Conservation (phyloP, 1,140 invertebrate species). For the Aculops lycopersici region DNA sequence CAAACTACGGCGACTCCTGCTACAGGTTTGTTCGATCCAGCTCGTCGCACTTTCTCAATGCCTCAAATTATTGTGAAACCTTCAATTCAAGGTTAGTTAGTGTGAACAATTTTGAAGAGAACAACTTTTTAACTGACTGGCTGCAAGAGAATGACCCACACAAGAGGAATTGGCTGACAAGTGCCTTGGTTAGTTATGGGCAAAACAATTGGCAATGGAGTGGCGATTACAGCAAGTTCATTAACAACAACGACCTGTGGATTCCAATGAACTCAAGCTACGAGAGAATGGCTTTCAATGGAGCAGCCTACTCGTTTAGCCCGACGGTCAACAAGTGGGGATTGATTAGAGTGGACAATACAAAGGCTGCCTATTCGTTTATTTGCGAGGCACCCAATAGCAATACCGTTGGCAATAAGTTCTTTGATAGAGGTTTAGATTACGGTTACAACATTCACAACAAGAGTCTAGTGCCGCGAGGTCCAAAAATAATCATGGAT, state of each 20-base stretch:
- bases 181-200: constrained; percentile 30
- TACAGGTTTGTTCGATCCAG: constrained; percentile 61
- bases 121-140: constrained; percentile 43
- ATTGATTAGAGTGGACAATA: constrained; percentile 32
- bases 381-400: constrained; percentile 39
- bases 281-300: constrained; percentile 19
- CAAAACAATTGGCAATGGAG: constrained; percentile 50
- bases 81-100: constrained; percentile 44
- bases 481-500: constrained; percentile 55
- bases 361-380: constrained; percentile 36
- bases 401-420: background rate
- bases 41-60: constrained; percentile 35
- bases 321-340: constrained; percentile 34
- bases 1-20: constrained; percentile 35
- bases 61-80: constrained; percentile 38
- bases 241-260: constrained; percentile 46
- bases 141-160: constrained; percentile 45
- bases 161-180: constrained; percentile 51
- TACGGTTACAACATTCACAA: constrained; percentile 44
- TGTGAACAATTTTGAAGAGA: constrained; percentile 46
- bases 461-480: constrained; percentile 39
- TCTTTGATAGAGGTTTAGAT: constrained; percentile 18
- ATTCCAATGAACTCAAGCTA: constrained; percentile 18
- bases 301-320: constrained; percentile 23
- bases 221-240: constrained; percentile 34